These are phyloP conservation scores for Drosophila conformis DNA, from an alignment of 2,888 invertebrate species.

Conservation along the genomic window DNA sequence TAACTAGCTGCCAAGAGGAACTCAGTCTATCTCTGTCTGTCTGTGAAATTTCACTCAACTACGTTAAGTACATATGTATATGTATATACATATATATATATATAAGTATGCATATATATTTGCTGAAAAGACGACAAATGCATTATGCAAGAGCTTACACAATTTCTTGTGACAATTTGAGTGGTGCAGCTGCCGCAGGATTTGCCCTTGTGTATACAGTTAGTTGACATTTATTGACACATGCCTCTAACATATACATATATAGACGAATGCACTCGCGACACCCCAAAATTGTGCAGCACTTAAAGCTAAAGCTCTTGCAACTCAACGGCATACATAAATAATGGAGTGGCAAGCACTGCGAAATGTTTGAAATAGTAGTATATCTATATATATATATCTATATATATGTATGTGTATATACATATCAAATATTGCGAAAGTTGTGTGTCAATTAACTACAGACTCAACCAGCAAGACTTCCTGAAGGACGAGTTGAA, in stretches of 20 bases:
- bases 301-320: constrained; percentile 44
- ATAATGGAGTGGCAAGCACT: constrained; percentile 24
- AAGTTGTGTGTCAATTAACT: constrained; percentile 61
- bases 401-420: neutral
- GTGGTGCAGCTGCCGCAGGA: constrained; percentile 53
- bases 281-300: constrained; percentile 39
- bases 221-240: constrained; percentile 41
- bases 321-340: constrained; percentile 34
- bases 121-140: constrained; percentile 29
- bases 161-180: constrained; percentile 63
- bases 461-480: constrained; percentile 36
- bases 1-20: constrained; percentile 1
- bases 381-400: constrained; percentile 19
- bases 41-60: constrained; percentile 4
- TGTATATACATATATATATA: constrained; percentile 22
- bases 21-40: constrained; percentile 7
- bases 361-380: constrained; percentile 12
- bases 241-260: constrained; percentile 44
- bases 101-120: neutral
- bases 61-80: constrained; percentile 7
- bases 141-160: constrained; percentile 27
- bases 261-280: constrained; percentile 45
- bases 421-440: constrained; percentile 47
- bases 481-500: constrained; percentile 2
- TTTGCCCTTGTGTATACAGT: constrained; percentile 27